phyloP scores from a whole-genome alignment of 2,888 invertebrate species.

The Glaucopsyche alexis region DNA sequence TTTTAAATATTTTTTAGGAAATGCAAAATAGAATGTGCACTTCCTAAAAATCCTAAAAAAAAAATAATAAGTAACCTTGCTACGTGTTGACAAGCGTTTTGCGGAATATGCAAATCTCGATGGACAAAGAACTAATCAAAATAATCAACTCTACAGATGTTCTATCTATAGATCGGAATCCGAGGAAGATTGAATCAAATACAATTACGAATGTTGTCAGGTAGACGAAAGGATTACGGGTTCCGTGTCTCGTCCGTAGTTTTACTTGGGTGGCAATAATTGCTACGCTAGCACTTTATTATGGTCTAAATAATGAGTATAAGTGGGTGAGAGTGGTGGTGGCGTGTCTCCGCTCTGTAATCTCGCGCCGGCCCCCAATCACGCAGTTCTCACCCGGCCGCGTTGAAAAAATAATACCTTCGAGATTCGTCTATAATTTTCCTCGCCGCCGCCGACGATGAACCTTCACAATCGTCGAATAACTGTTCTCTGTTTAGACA shows the following conservation, averaged over 20 bases:
- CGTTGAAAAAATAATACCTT: conserved; percentile 79
- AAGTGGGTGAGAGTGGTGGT: conserved; percentile 70
- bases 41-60: no score
- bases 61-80: no score
- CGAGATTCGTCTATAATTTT: conserved; percentile 78
- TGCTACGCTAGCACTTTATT: conserved; percentile 72
- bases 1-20: no score
- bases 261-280: conserved; percentile 68
- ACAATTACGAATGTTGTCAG: conserved; percentile 24
- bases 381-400: conserved; percentile 78
- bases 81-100: no score
- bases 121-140: no score
- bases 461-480: conserved; percentile 51
- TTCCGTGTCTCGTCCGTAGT: conserved; percentile 33
- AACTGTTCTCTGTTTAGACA: conserved; percentile 62
- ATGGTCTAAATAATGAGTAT: conserved; percentile 72
- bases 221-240: conserved; percentile 34
- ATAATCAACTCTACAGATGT: background rate
- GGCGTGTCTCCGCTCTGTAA: conserved; percentile 74
- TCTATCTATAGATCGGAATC: conserved; percentile 21
- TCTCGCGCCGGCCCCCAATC: conserved; percentile 75
- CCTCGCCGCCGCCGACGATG: conserved; percentile 35
- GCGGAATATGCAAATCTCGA: no score
- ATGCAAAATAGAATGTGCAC: no score
- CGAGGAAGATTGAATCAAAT: conserved; percentile 21